Conservation (phyloP, 2,888 invertebrate species). For the Tetragonula carbonaria region DNA sequence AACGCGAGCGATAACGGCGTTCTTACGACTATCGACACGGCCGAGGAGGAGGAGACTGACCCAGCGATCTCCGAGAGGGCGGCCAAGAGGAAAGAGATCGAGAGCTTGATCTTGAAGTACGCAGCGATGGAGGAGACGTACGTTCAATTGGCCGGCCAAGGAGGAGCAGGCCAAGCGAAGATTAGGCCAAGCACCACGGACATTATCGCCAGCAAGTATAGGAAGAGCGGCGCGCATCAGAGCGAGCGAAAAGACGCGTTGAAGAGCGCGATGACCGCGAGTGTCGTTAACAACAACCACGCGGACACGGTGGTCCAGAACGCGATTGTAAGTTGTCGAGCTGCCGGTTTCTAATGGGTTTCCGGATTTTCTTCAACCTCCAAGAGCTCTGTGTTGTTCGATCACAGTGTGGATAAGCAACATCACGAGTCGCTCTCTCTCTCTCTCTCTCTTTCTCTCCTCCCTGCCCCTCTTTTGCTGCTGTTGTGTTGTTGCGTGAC, state of each 20-base stretch:
- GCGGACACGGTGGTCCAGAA: conserved; percentile 59
- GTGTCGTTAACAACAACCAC: conserved; percentile 60
- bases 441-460: too few relatives aligned
- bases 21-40: conserved; percentile 77
- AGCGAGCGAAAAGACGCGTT: conserved; percentile 53
- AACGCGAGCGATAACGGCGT: conserved; percentile 53
- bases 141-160: conserved; percentile 84
- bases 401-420: conserved; percentile 5
- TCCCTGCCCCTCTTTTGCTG: conserved; percentile 32
- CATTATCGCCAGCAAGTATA: conserved; percentile 82
- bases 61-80: conserved; percentile 89
- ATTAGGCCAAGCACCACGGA: conserved; percentile 73
- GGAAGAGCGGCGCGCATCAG: conserved; percentile 63
- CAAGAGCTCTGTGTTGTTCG: conserved; percentile 9
- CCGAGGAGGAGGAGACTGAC: conserved; percentile 85
- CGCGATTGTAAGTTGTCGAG: conserved; percentile 74
- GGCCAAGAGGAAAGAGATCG: conserved; percentile 92
- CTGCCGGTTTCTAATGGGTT: conserved; percentile 35
- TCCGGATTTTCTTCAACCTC: background rate
- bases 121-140: conserved; percentile 91
- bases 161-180: conserved; percentile 76
- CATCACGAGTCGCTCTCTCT: conserved; percentile 40
- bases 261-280: conserved; percentile 56
- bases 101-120: conserved; percentile 92
- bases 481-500: conserved; percentile 30